Percentiles rank a stretch among this genome's conserved stretches.
Conservation (phyloP, 1,140 invertebrate genomes). For the Tetramorium alpestre region DNA sequence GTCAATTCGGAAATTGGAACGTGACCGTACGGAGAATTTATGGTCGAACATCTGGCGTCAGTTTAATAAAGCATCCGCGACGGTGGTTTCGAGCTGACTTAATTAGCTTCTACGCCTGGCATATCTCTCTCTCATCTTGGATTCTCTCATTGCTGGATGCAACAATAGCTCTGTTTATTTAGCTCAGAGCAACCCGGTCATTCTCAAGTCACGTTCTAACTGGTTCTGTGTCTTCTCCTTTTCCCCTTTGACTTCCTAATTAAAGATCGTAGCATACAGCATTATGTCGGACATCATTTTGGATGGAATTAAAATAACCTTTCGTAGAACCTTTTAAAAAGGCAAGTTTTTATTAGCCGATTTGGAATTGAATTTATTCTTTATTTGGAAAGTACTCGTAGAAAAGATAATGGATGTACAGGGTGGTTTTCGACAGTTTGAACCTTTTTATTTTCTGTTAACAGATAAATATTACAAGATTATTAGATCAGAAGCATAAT, state of each 20-base stretch:
- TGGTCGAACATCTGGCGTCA: conserved; percentile 64
- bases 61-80: conserved; percentile 74
- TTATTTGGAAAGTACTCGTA: background rate
- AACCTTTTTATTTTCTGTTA: background rate
- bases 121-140: conserved; percentile 30
- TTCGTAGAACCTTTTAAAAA: too few relatives aligned
- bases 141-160: conserved; percentile 22
- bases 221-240: conserved; percentile 1
- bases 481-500: background rate
- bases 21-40: conserved; percentile 67
- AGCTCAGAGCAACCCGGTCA: conserved; percentile 18
- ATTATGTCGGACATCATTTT: background rate
- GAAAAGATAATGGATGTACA: background rate
- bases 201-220: conserved; percentile 40
- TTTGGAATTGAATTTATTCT: background rate
- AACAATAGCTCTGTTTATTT: conserved; percentile 57
- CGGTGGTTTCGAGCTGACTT: conserved; percentile 70
- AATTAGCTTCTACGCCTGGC: conserved; percentile 66
- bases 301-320: background rate
- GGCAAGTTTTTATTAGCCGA: background rate
- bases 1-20: conserved; percentile 74
- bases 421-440: background rate
- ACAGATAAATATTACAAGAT: background rate
- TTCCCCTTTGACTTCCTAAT: conserved; percentile 35
- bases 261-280: conserved; percentile 23